Conservation (phyloP, 2,113 vertebrate genomes). For the Elachura formosa region DNA sequence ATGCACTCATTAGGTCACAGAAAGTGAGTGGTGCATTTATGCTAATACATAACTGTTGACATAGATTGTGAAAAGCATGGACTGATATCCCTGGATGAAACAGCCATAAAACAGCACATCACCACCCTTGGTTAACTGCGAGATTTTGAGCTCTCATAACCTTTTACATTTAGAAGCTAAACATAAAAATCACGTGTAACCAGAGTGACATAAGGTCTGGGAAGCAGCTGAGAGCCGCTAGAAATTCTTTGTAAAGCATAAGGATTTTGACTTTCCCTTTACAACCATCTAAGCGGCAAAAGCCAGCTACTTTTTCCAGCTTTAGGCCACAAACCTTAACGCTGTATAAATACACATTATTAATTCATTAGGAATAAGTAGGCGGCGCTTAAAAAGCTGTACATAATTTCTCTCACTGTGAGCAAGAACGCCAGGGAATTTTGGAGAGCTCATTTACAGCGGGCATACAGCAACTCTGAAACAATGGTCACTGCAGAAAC, state of each 20-base stretch:
- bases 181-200: not conserved
- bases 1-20: not conserved
- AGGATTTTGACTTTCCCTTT: slow-evolving; percentile 11
- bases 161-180: not conserved
- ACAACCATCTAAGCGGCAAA: not conserved
- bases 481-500: not conserved
- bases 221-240: not conserved
- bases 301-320: not conserved
- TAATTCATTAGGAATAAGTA: slow-evolving; percentile 2
- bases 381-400: not conserved
- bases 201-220: not conserved
- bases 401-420: not conserved
- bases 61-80: not conserved
- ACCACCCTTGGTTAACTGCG: not conserved
- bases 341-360: not conserved
- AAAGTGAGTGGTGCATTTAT: not conserved
- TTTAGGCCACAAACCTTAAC: not conserved
- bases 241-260: not conserved
- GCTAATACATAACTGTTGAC: not conserved
- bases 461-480: not conserved
- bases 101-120: not conserved
- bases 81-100: not conserved
- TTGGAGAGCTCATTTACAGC: not conserved
- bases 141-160: not conserved
- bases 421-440: not conserved